Evolutionary conservation across 2,113 vertebrate genomes (phyloP), one percentile per base, ranked within the genome.

Genomic region (Telmatochromis sp.): DNA sequence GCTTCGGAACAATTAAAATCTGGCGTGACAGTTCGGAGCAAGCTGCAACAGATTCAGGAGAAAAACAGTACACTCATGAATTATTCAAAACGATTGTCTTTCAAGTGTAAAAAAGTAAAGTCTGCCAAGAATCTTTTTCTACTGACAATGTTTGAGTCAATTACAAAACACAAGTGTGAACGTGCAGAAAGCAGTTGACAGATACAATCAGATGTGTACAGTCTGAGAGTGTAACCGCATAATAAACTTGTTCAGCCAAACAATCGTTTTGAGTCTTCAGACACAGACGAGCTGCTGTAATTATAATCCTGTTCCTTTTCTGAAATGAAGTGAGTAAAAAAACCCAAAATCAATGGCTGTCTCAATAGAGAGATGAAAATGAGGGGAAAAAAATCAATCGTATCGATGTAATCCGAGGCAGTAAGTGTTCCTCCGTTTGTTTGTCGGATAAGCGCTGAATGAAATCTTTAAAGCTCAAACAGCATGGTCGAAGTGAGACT

Each of bases 341-440:
- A 17, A 28, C 0, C 0, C 60, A 7, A 68, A 81, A 91, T 94
- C 84, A 53, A 91, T 90, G 83, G 9, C 53, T 80, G 87, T 84
- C 89, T 86, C 35, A n/a, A 92, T 90, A 80, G 80, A 90, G 80
- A 83, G 83, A 90, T 89, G 89, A 92, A 91, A 88, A 92, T 88
- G 89, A 89, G 82, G 82, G 83, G 3, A 9, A 10, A 9, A 10
- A 68, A 83, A 82, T 91, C 89, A 9, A 89, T 92, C 1, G 57
- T 81, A 93, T 93, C 57, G 85, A 94, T 70, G 58, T 84, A 78
- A 91, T 93, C 87, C 26, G 17, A 37, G 84, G 70, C 83, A 87
- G 86, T 75, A 54, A 88, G 86, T 57, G 89, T 83, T 90, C 57
- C 82, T 83, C 65, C 6, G 73, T 84, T 90, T 80, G 85, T 89